Percentiles rank a stretch among this genome's conserved stretches.
Conservation (phyloP, 2,888 invertebrate species). For the Cancer borealis region DNA sequence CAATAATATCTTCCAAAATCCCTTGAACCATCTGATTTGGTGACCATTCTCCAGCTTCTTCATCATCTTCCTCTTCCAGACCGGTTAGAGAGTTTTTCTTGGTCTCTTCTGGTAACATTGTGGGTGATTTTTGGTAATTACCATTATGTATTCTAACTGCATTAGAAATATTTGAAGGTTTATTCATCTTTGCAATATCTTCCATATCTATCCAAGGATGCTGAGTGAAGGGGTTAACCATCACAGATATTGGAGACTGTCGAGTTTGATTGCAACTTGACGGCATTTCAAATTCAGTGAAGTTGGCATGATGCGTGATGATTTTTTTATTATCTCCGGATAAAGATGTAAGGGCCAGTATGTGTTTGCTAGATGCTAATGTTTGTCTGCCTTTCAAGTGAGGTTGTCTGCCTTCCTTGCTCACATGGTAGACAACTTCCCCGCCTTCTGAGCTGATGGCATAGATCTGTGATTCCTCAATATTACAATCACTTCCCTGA, state of each 20-base stretch:
- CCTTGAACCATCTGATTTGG: conserved; percentile 82
- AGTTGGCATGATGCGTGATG: conserved; percentile 80
- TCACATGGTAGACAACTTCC: conserved; percentile 86
- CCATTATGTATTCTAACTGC: conserved; percentile 70
- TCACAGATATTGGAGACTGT: conserved; percentile 84
- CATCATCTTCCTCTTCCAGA: conserved; percentile 47
- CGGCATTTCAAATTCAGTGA: conserved; percentile 81
- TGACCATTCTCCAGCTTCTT: conserved; percentile 77
- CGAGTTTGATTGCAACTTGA: conserved; percentile 80
- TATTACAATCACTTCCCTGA: conserved; percentile 46
- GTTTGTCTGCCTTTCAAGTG: conserved; percentile 78
- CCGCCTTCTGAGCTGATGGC: conserved; percentile 91
- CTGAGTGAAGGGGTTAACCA: conserved; percentile 84
- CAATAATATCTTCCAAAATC: conserved; percentile 83
- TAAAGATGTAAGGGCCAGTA: conserved; percentile 83
- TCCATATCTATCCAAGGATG: conserved; percentile 77
- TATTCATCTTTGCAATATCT: conserved; percentile 76
- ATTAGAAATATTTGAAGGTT: conserved; percentile 67
- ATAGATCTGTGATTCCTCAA: conserved; percentile 84
- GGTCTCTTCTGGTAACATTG: conserved; percentile 36
- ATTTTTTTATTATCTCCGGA: conserved; percentile 80
- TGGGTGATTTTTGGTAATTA: conserved; percentile 59
- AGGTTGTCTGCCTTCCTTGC: conserved; percentile 80
- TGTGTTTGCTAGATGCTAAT: conserved; percentile 81
- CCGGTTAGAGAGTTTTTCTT: not conserved